Evolutionary conservation across 2,113 vertebrate species (phyloP), one percentile per base, ranked within the genome.

Genomic region (Danio rerio): DNA sequence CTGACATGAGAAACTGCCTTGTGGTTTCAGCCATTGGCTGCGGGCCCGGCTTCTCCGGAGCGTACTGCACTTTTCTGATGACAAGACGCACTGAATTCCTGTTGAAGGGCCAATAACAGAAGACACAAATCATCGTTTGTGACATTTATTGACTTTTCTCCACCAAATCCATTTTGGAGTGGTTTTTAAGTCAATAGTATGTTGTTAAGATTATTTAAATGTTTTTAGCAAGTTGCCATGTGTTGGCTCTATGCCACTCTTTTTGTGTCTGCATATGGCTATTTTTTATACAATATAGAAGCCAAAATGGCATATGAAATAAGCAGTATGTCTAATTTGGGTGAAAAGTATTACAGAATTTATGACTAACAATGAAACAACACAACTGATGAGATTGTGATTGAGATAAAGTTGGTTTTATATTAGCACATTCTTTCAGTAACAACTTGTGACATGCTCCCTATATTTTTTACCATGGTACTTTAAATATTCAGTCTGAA

Each of bases 11-110:
- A 88, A 99, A 99, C 88, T 98, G 97, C 20, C 97, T 86, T 31
- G 97, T 98, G 84, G 96, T 98, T 83, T 99, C 97, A 0, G 96
- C 97, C 45, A 95, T 98, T 49, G 97, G 97, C 81, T 98, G 97
- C 2, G 96, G 97, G 2, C 97, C 96, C 0, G 95, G 94, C 9
- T 96, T 94, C 91, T 98, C 97, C 0, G 97, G 97, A 0, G 97
- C 97, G 0, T 96, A 98, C 78, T 98, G 97, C 2, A 99, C 96
- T 89, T 99, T 99, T 18, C 97, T 91, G 93, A 98, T 98, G 31
- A 98, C 95, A 87, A 98, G 89, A 18, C 97, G 96, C 85, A 98
- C 97, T 0, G 97, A 99, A 84, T 98, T 98, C 93, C 97, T 98
- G 87, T 43, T 69, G 9, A 61, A 62, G n/a, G 1, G 45, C 16